Base-by-base conservation (phyloP, 2,113 vertebrate species). In the Podarcis muralis region DNA sequence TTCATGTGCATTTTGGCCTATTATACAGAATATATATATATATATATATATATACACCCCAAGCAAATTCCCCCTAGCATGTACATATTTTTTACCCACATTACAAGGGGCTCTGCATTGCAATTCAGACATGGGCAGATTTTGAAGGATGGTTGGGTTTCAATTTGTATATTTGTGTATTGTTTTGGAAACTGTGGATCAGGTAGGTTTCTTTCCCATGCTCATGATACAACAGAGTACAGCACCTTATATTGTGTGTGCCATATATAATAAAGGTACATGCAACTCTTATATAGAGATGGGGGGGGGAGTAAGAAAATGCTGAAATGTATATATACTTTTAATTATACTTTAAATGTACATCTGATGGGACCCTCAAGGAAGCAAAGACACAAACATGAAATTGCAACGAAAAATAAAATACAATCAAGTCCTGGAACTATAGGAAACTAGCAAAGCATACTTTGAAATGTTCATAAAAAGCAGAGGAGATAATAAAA, bases 211-310 rank as follows among this genome's bases (percentile, higher is more conserved):
- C 13, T 20, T 62, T 62, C 59, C 5, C 68, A 30, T 2, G 48
- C n/a, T 69, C 85, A 37, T 37, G 22, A 30, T 3, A 90, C 76
- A 84, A 89, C 90, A 92, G 90, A 37, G 65, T 1, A 75, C 13
- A 18, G 30, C 65, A 78, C 27, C 53, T 91, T 62, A 77, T 69
- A 3, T 59, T 81, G 4, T 16, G 18, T 90, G 35, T 32, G 25
- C 20, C 40, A 7, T 69, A 69, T 43, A 16, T 37, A 25, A 68
- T 9, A 23, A 1, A 66, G 16, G 84, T 87, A 71, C 1, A 7
- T 0, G 48, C 48, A 53, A 62, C 20, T 75, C 12, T n/a, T 37
- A 81, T 35, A 57, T 68, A 75, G 20, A 65, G 5, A 27, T n/a
- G 27, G 22, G 9, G 30, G 30, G 40, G 71, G 3, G 23, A 48